Evolutionary conservation across 2,113 vertebrate species (phyloP).

Genomic region (Sialia sialis): DNA sequence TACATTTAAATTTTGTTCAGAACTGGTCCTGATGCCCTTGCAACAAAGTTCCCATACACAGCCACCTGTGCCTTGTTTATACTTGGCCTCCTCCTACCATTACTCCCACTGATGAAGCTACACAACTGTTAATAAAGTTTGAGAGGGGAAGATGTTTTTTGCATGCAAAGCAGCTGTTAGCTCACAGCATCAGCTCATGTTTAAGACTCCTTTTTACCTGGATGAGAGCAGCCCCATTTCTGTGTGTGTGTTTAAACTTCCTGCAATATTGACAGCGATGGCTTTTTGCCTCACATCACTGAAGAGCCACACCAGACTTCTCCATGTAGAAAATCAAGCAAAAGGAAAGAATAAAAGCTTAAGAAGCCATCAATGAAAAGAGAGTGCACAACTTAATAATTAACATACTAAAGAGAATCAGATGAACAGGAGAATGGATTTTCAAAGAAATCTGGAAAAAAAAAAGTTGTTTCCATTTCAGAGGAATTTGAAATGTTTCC

Average conservation of each 20-base stretch:
- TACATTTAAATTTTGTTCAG: background rate
- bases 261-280: background rate
- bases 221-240: background rate
- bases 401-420: background rate
- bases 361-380: background rate
- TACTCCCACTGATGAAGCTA: background rate
- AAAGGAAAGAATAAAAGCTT: background rate
- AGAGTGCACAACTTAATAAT: background rate
- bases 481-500: background rate
- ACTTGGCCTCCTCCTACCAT: background rate
- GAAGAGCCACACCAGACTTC: background rate
- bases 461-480: background rate
- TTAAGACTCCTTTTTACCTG: background rate
- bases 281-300: background rate
- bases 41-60: background rate
- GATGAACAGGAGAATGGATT: accelerated
- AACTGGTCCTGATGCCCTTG: background rate
- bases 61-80: slow-evolving; percentile 35
- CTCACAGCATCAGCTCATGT: background rate
- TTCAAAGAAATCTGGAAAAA: background rate
- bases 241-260: background rate
- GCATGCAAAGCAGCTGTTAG: background rate
- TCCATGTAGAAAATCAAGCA: accelerated
- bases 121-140: slow-evolving; percentile 7
- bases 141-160: background rate